Evolutionary conservation across 2,113 vertebrate genomes (phyloP).

Genomic region (Pseudorasbora parva): DNA sequence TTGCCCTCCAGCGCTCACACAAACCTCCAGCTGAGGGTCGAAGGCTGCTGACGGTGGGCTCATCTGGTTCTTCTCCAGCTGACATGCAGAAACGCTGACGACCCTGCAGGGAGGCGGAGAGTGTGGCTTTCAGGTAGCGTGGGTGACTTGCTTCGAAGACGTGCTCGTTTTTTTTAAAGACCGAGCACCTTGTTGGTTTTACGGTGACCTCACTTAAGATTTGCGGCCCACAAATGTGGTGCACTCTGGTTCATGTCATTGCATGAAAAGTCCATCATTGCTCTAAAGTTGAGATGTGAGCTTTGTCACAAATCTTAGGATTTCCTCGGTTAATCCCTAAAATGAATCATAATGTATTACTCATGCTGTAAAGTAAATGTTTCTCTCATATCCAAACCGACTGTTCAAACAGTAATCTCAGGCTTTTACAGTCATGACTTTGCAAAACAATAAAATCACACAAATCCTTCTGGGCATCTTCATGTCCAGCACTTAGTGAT

Average conservation of each 20-base stretch:
- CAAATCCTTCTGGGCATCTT: neutral
- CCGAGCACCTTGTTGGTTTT: slow-evolving; percentile 30
- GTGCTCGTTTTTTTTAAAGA: neutral
- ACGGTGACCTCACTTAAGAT: slow-evolving; percentile 39
- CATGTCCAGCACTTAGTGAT: too few relatives aligned
- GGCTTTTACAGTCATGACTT: slow-evolving; percentile 42
- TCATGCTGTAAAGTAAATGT: slow-evolving; percentile 42
- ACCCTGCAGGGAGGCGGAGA: slow-evolving; percentile 7
- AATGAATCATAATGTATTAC: slow-evolving; percentile 46
- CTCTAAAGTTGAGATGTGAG: neutral
- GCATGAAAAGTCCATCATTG: slow-evolving; percentile 9
- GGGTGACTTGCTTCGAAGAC: slow-evolving; percentile 13
- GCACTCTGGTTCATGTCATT: neutral
- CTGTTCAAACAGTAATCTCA: slow-evolving; percentile 5
- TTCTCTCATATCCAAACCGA: slow-evolving; percentile 40
- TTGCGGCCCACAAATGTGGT: slow-evolving; percentile 29
- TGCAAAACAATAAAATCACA: slow-evolving; percentile 47
- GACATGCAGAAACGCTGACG: slow-evolving; percentile 46
- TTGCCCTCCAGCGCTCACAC: slow-evolving; percentile 48
- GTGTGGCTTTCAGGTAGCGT: slow-evolving; percentile 13
- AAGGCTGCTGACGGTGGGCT: slow-evolving; percentile 18
- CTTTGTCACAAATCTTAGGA: slow-evolving; percentile 49
- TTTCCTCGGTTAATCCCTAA: slow-evolving; percentile 48
- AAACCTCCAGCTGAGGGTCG: slow-evolving; percentile 26
- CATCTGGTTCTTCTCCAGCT: slow-evolving; percentile 56